phyloP scores from a whole-genome alignment of 64 coral and sea anemone genomes.

The Montipora capricornis region DNA sequence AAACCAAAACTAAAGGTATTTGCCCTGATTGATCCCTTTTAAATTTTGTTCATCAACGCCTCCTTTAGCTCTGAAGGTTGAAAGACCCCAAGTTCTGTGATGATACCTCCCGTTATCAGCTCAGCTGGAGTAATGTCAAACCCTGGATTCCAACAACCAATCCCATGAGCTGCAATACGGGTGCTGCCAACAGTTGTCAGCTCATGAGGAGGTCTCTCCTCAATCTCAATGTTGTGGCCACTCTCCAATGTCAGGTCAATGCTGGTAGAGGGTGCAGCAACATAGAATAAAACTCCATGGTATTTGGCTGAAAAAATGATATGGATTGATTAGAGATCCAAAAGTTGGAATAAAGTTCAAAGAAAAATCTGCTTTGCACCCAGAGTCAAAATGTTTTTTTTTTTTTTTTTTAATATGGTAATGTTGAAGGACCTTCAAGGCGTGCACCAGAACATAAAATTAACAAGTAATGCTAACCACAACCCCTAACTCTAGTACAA shows the following conservation, averaged over 20 bases:
- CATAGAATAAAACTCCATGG: slow-evolving; percentile 91
- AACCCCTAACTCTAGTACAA: not conserved
- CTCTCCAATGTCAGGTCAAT: slow-evolving; percentile 77
- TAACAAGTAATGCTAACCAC: not conserved
- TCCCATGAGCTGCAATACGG: slow-evolving; percentile 81
- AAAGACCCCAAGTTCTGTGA: slow-evolving; percentile 94
- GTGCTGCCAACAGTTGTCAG: slow-evolving; percentile 60
- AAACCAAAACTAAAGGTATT: too few species aligned
- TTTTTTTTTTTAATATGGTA: too few species aligned
- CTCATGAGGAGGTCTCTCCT: slow-evolving; percentile 84
- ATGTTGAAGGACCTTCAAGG: too few species aligned
- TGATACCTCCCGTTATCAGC: slow-evolving; percentile 96
- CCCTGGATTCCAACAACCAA: slow-evolving; percentile 95
- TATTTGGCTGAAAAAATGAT: slow-evolving; percentile 76
- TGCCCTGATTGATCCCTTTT: not conserved
- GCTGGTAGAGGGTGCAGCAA: slow-evolving; percentile 88
- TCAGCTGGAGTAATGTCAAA: slow-evolving; percentile 96
- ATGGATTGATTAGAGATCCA: not conserved
- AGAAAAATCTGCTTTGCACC: too few species aligned
- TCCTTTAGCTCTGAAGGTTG: slow-evolving; percentile 78
- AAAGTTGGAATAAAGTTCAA: too few species aligned
- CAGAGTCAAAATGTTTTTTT: too few species aligned
- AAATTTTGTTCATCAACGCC: not conserved
- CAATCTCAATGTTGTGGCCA: slow-evolving; percentile 86
- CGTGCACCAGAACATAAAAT: too few species aligned